These are phyloP conservation scores for Melozone crissalis DNA, from an alignment of 2,113 vertebrate genomes.

Conservation along the genomic window DNA sequence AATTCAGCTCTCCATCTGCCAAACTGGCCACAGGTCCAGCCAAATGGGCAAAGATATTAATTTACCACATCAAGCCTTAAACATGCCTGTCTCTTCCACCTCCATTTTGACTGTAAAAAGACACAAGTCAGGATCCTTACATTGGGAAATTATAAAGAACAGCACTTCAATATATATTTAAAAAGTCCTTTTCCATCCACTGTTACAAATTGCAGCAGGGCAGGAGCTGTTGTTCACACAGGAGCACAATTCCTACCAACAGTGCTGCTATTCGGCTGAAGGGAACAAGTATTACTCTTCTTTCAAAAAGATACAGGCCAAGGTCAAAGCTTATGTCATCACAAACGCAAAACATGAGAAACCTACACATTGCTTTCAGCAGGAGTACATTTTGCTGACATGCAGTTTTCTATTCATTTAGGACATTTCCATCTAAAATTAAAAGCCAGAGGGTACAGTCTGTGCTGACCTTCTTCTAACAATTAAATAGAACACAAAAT, in stretches of 20 bases:
- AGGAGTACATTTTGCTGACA: constrained; percentile 56
- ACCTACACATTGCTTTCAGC: constrained; percentile 49
- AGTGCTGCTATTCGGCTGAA: not conserved
- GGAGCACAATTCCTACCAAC: not conserved
- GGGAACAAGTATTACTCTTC: constrained; percentile 21
- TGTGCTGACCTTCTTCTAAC: constrained; percentile 61
- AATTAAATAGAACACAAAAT: constrained; percentile 63
- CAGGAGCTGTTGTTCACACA: not conserved
- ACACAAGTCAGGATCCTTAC: not conserved
- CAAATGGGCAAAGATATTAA: not conserved
- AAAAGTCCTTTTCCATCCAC: not conserved
- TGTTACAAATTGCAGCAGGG: not conserved
- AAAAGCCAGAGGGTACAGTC: constrained; percentile 44
- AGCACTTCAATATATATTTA: not conserved
- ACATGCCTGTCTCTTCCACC: not conserved
- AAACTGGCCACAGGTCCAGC: not conserved
- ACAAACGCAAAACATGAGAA: constrained; percentile 61
- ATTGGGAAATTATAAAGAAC: not conserved
- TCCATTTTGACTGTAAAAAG: not conserved
- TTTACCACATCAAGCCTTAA: not conserved
- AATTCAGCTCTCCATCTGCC: not conserved
- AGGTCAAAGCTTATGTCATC: constrained; percentile 70
- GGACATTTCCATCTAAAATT: constrained; percentile 48
- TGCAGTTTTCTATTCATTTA: constrained; percentile 49
- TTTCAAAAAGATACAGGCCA: constrained; percentile 39